phyloP scores from a whole-genome alignment of 2,797 vertebrate species.

The Peromyscus eremicus region DNA sequence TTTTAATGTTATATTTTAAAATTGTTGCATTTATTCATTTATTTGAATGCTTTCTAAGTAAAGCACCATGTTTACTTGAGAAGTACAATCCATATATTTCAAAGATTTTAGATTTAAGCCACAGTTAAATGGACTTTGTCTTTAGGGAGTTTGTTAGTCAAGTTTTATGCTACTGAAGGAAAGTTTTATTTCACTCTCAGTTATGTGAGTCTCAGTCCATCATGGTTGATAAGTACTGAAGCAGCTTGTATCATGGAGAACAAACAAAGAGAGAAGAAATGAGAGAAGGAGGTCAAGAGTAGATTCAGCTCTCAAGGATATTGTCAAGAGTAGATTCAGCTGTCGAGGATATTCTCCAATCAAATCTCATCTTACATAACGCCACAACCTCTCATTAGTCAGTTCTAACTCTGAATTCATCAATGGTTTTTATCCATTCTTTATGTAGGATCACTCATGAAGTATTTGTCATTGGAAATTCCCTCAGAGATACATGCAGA shows the following conservation, averaged over 20 bases:
- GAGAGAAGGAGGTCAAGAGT: background rate
- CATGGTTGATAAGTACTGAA: background rate
- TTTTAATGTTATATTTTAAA: conserved; percentile 75
- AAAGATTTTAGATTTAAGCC: conserved; percentile 66
- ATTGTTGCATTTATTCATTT: conserved; percentile 41
- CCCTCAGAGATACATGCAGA: background rate
- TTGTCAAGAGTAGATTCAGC: background rate
- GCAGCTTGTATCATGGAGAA: background rate
- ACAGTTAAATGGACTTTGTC: background rate
- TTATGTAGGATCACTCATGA: background rate
- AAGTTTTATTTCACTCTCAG: background rate
- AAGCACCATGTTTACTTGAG: background rate
- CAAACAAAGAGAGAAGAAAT: background rate
- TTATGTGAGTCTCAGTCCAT: background rate
- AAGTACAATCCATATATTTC: background rate
- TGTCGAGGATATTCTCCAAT: background rate
- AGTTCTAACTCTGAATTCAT: background rate
- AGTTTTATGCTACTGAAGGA: background rate
- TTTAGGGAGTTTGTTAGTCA: background rate
- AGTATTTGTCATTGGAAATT: background rate
- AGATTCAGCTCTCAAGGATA: background rate
- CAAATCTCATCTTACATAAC: background rate
- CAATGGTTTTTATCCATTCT: background rate
- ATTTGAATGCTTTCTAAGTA: background rate
- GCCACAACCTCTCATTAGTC: background rate